Percentiles rank a stretch among this genome's conserved stretches.
Evolutionary conservation across 92 coral and sea anemone species (phyloP).

Genomic region (Heliopora coerulea): DNA sequence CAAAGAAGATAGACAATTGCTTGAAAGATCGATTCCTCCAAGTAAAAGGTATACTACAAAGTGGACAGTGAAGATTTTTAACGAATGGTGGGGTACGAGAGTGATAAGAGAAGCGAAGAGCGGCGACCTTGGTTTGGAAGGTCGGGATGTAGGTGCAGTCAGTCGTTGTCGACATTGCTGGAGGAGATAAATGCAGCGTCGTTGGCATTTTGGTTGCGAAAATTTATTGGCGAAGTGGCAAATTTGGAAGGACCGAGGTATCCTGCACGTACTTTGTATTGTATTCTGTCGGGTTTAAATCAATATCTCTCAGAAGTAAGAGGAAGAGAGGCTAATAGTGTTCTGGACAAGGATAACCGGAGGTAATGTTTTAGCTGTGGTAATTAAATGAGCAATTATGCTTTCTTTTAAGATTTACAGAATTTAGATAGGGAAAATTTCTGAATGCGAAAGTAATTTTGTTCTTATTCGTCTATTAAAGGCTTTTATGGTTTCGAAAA

Average conservation of each 20-base stretch:
- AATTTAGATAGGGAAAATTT: no score
- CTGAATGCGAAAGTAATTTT: no score
- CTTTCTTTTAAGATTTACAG: no score
- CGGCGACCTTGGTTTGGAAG: no score
- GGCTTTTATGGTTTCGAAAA: neutral
- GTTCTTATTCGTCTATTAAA: neutral
- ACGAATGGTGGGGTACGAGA: neutral
- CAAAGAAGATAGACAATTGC: conserved; percentile 1
- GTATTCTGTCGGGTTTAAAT: conserved; percentile 2
- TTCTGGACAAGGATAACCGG: conserved; percentile 2
- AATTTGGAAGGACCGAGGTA: neutral
- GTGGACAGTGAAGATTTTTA: conserved; percentile 16
- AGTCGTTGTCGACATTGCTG: no score
- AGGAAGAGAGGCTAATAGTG: neutral
- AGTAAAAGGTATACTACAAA: conserved; percentile 23
- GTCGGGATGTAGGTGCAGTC: no score
- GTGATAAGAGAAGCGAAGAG: no score
- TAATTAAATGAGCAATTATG: neutral
- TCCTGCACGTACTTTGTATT: conserved; percentile 22
- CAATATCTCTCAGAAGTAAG: conserved; percentile 3
- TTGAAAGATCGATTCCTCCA: neutral
- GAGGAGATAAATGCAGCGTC: no score
- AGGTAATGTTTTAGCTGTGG: neutral
- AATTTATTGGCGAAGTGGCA: no score
- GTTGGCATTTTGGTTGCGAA: no score